Evolutionary conservation across 2,888 invertebrate genomes (phyloP).

Genomic region (Ormyrus nitidulus): DNA sequence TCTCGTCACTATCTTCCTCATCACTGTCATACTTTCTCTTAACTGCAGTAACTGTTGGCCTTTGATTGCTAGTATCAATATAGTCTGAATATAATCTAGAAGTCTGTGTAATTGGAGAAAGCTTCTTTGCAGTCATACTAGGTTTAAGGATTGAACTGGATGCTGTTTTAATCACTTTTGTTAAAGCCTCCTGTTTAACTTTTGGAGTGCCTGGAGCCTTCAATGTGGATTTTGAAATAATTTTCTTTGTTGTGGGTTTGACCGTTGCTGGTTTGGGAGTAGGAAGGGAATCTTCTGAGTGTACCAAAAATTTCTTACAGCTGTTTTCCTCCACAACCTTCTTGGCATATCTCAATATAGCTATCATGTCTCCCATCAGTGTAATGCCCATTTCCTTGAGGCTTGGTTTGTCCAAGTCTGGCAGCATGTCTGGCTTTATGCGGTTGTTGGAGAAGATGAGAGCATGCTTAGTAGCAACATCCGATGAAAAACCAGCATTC

Average conservation of each 20-base stretch:
- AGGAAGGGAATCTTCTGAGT: conserved; percentile 65
- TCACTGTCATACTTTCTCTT: conserved; percentile 67
- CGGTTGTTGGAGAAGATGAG: conserved; percentile 91
- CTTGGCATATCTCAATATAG: conserved; percentile 81
- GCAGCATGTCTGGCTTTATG: conserved; percentile 90
- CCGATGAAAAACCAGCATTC: conserved; percentile 88
- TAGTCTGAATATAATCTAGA: conserved; percentile 58
- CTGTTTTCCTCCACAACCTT: conserved; percentile 77
- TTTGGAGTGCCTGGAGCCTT: conserved; percentile 62
- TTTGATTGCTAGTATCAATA: conserved; percentile 46
- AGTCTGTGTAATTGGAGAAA: conserved; percentile 48
- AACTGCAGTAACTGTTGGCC: conserved; percentile 55
- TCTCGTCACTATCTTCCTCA: conserved; percentile 57
- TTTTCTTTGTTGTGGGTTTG: conserved; percentile 64
- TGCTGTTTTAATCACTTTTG: conserved; percentile 58
- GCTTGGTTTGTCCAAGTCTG: conserved; percentile 91
- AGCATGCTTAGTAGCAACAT: conserved; percentile 89
- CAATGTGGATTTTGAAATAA: conserved; percentile 60
- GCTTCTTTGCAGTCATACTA: conserved; percentile 57
- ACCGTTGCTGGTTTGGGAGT: conserved; percentile 43
- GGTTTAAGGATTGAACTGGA: conserved; percentile 56
- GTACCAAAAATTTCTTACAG: conserved; percentile 71
- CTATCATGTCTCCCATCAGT: conserved; percentile 81
- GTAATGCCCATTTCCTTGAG: conserved; percentile 92
- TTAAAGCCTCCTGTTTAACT: conserved; percentile 53